phyloP scores from a whole-genome alignment of 2,113 vertebrate genomes.

The Cardinalis cardinalis region DNA sequence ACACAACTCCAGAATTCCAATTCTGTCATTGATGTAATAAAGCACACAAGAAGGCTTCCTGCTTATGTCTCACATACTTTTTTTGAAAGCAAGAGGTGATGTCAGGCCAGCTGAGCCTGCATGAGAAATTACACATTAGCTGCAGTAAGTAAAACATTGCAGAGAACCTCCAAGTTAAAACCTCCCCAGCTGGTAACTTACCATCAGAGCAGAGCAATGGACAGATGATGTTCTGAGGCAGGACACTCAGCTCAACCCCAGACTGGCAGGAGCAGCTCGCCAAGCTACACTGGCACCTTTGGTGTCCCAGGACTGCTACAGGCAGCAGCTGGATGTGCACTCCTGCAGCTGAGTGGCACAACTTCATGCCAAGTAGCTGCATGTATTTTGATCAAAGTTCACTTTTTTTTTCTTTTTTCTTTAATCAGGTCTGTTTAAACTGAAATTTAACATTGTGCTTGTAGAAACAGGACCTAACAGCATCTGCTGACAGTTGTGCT shows the following conservation, averaged over 20 bases:
- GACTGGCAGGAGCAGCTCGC: background rate
- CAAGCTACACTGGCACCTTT: background rate
- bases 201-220: accelerated
- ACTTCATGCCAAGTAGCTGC: background rate
- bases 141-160: background rate
- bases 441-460: background rate
- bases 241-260: background rate
- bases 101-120: background rate
- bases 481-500: constrained; percentile 17
- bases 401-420: background rate
- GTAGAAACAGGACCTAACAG: constrained; percentile 21
- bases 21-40: background rate
- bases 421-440: background rate
- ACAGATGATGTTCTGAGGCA: background rate
- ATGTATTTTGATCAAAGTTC: background rate
- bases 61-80: background rate
- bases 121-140: background rate
- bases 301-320: too few species aligned
- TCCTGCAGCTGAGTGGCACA: background rate
- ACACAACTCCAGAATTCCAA: background rate
- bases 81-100: background rate
- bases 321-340: background rate
- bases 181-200: background rate
- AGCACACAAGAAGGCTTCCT: background rate
- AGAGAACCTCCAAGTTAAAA: background rate